Percentiles rank a stretch among this genome's conserved stretches.
Evolutionary conservation across 1,140 invertebrate species (phyloP).

Genomic region (Pararge aegeria): DNA sequence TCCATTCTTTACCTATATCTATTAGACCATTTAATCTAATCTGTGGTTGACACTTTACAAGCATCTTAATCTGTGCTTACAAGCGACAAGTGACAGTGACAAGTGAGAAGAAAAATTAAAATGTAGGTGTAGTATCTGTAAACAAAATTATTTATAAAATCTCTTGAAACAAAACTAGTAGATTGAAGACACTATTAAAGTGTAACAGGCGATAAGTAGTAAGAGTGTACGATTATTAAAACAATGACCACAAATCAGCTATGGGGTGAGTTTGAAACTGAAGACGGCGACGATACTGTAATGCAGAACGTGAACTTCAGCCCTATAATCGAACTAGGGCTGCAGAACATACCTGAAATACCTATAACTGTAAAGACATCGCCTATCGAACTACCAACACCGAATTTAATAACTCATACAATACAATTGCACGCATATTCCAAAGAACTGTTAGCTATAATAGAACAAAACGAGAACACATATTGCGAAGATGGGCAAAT

Average conservation of each 20-base stretch:
- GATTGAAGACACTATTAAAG: no score
- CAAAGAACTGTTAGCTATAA: slow-evolving; percentile 53
- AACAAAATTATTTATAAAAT: no score
- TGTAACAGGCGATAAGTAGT: no score
- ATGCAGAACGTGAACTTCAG: slow-evolving; percentile 74
- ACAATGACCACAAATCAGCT: slow-evolving; percentile 36
- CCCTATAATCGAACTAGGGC: slow-evolving; percentile 74
- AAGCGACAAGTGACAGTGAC: no score
- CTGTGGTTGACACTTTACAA: no score
- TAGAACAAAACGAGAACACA: slow-evolving; percentile 60
- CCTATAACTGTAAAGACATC: slow-evolving; percentile 68
- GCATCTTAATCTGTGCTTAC: no score
- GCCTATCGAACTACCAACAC: slow-evolving; percentile 64
- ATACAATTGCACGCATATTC: slow-evolving; percentile 63
- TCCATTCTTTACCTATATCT: no score
- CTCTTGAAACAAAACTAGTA: neutral
- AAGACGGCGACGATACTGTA: slow-evolving; percentile 51
- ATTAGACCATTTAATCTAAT: no score
- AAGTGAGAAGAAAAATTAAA: no score
- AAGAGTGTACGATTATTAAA: no score
- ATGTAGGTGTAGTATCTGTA: no score
- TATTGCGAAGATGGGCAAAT: slow-evolving; percentile 55
- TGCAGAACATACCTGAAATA: slow-evolving; percentile 75
- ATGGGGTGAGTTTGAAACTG: slow-evolving; percentile 74
- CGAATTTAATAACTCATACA: slow-evolving; percentile 67